Evolutionary conservation across 2,113 vertebrate genomes (phyloP), one percentile per base, ranked within the genome.

Genomic region (Hydrolagus affinis): DNA sequence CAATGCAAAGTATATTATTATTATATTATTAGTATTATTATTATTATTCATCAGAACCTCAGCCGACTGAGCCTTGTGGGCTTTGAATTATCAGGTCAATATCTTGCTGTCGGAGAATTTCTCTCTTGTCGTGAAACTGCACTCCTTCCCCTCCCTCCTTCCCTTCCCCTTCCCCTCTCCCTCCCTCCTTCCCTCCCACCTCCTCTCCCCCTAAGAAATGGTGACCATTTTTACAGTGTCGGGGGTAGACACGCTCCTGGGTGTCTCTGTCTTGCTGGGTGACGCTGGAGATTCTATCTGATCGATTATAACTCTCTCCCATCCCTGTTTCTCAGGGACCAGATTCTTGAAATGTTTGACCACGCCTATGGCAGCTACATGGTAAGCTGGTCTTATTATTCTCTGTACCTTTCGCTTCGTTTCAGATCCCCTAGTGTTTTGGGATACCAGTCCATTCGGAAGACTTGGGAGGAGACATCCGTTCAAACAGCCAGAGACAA

Each of bases 351-450:
- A 88, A 95, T 95, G 94, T 95, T 95, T 86, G 94, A 95, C 87
- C 94, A 95, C 15, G 94, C 94, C 3, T 95, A 94, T 57, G 92
- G 92, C 72, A 95, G 92, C 90, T 95, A 95, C 89, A 95, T 95
- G 94, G 94, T 95, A 91, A 91, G 90, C 15, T 11, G 85, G 56
- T n/a, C 23, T 28, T 87, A 19, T 44, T 23, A 10, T 11, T 87
- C n/a, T 86, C 60, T 23, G 3, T 69, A 17, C 10, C 25, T 19
- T 69, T 74, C 71, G 64, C 8, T 23, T 80, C 14, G n/a, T 25
- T 25, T 71, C n/a, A n/a, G n/a, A n/a, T n/a, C n/a, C n/a, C 8
- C 28, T 14, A 57, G 59, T 86, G 21, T 86, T 86, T 44, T 57
- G 19, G 1, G 6, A 56, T 85, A 71, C 69, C 62, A 1, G 25